Percentiles rank a stretch among this genome's conserved stretches.
These are phyloP conservation scores for Anas platyrhynchos DNA, from an alignment of 2,113 vertebrate genomes.

Conservation along the genomic window DNA sequence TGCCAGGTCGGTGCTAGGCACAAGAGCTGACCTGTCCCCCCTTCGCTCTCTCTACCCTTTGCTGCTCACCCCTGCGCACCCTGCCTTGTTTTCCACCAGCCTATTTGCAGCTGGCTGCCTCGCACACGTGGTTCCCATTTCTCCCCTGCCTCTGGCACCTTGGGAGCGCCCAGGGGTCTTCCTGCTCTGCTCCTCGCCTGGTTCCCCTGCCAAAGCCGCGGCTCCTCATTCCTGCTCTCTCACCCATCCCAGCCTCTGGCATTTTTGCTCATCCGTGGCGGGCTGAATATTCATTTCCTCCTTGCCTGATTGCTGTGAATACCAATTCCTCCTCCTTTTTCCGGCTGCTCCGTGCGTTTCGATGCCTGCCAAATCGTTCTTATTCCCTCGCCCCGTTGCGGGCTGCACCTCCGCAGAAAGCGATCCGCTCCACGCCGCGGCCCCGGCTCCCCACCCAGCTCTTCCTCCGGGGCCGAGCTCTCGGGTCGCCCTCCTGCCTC, in stretches of 20 bases:
- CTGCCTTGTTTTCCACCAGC: conserved; percentile 12
- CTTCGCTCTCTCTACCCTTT: neutral
- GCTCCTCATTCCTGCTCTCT: conserved; percentile 43
- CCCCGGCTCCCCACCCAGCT: conserved; percentile 24
- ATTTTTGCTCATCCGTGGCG: conserved; percentile 57
- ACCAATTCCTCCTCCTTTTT: conserved; percentile 71
- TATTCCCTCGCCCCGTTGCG: conserved; percentile 44
- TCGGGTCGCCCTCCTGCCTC: conserved; percentile 36
- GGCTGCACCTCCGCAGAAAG: conserved; percentile 60
- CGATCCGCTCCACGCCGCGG: neutral
- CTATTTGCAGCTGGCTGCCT: conserved; percentile 45
- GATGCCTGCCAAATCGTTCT: conserved; percentile 65
- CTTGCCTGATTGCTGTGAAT: conserved; percentile 59
- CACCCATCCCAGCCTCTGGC: conserved; percentile 62
- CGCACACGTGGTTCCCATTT: conserved; percentile 33
- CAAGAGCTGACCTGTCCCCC: neutral
- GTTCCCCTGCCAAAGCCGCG: conserved; percentile 28
- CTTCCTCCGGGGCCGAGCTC: conserved; percentile 2
- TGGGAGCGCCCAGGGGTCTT: conserved; percentile 32
- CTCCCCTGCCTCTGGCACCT: conserved; percentile 54
- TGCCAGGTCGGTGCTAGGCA: neutral
- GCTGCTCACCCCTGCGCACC: neutral
- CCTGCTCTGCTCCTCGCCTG: neutral
- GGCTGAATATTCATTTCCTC: conserved; percentile 69
- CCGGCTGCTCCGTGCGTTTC: conserved; percentile 50